A percentile compares a stretch with the other conserved stretches of the same genome.
Conservation (phyloP, 1,140 invertebrate species). For the Drosophila insularis region DNA sequence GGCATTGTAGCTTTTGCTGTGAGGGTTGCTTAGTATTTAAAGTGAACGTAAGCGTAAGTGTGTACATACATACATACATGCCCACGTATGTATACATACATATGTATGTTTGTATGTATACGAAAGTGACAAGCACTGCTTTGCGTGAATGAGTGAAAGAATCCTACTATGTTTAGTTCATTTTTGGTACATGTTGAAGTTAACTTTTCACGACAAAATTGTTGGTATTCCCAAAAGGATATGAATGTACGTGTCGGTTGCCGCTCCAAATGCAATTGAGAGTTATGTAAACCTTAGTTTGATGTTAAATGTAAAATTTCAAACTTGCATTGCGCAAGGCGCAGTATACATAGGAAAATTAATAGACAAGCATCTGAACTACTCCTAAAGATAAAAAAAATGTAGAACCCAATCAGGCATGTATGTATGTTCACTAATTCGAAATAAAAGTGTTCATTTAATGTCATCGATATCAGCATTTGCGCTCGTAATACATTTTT, state of each 20-base stretch:
- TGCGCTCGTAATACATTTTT: too few species aligned
- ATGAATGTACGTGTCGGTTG: conserved; percentile 39
- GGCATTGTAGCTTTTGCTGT: conserved; percentile 25
- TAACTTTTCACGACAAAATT: conserved; percentile 59
- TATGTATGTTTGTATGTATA: not conserved
- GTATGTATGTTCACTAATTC: too few species aligned
- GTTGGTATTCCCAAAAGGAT: conserved; percentile 72
- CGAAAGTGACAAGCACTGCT: not conserved
- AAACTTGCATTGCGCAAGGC: conserved; percentile 67
- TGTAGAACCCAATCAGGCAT: too few species aligned
- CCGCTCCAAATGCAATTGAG: conserved; percentile 2
- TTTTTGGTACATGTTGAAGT: conserved; percentile 68
- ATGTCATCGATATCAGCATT: too few species aligned
- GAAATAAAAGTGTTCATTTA: too few species aligned
- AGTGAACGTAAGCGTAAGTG: conserved; percentile 9
- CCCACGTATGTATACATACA: not conserved
- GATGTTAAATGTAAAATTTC: conserved; percentile 77
- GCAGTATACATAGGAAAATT: conserved; percentile 47
- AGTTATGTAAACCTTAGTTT: conserved; percentile 41
- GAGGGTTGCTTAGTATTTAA: conserved; percentile 42
- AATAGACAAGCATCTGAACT: conserved; percentile 42
- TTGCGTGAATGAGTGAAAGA: conserved; percentile 33
- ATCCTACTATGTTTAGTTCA: conserved; percentile 69
- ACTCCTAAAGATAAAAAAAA: not conserved
- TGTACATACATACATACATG: not conserved